Evolutionary conservation across 2,113 vertebrate genomes (phyloP).

Genomic region (Madoqua kirkii): DNA sequence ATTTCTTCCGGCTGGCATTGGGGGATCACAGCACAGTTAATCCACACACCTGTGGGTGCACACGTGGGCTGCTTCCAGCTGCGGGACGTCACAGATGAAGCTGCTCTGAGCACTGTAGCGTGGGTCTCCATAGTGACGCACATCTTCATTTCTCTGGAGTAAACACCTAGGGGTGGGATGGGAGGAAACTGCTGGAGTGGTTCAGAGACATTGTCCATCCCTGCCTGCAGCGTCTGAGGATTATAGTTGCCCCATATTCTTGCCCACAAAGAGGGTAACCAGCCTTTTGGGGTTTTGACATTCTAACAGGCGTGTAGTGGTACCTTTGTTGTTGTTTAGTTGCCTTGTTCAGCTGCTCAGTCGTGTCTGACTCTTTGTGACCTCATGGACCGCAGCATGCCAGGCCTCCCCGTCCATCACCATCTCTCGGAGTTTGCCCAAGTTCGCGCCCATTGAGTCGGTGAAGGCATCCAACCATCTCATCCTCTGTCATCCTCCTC

Average conservation of each 20-base stretch:
- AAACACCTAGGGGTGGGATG: neutral
- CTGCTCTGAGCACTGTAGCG: no score
- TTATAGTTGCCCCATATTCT: neutral
- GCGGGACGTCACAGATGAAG: neutral
- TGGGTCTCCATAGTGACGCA: neutral
- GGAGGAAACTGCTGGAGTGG: neutral
- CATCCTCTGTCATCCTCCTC: neutral
- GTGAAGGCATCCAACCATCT: neutral
- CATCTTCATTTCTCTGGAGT: neutral
- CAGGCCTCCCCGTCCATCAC: neutral
- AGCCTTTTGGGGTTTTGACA: neutral
- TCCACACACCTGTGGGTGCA: neutral
- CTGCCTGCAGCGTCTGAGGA: accelerated
- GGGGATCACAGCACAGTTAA: neutral
- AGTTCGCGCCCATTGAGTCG: neutral
- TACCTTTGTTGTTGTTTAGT: neutral
- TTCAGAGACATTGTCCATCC: no score
- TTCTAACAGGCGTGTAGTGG: neutral
- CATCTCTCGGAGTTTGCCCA: neutral
- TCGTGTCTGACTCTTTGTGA: neutral
- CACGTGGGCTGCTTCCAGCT: neutral
- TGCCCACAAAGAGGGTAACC: neutral
- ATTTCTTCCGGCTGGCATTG: neutral
- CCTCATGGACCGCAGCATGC: neutral
- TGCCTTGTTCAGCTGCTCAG: neutral